Conservation (phyloP, 2,888 invertebrate species). For the Azorinus chamasolen region DNA sequence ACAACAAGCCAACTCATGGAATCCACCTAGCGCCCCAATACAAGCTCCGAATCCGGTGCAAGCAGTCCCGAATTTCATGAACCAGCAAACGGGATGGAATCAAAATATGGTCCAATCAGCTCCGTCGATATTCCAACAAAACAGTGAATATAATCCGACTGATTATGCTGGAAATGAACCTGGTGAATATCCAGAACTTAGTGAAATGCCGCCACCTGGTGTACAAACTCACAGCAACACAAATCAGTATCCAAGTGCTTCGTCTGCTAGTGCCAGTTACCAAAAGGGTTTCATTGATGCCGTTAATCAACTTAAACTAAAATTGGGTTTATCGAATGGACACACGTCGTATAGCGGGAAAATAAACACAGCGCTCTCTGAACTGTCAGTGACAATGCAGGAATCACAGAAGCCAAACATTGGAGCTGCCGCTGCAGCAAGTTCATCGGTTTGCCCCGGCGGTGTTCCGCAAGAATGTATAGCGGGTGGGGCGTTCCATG, state of each 20-base stretch:
- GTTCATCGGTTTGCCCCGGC: constrained; percentile 31
- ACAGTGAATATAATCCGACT: neutral
- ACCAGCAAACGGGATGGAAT: too few species aligned
- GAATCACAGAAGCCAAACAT: constrained; percentile 35
- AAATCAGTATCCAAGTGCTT: neutral
- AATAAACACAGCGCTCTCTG: constrained; percentile 16
- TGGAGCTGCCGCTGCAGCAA: neutral
- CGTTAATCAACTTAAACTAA: constrained; percentile 29
- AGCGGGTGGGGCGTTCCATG: constrained; percentile 24
- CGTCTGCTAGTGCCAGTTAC: constrained; percentile 27
- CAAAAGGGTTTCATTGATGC: constrained; percentile 59
- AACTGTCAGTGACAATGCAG: constrained; percentile 45
- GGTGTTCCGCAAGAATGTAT: constrained; percentile 18
- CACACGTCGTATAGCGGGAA: neutral
- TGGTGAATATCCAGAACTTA: constrained; percentile 58
- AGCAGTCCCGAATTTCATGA: too few species aligned
- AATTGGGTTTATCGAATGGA: constrained; percentile 23
- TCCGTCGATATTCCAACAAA: too few species aligned
- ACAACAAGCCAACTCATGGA: too few species aligned
- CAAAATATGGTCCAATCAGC: too few species aligned
- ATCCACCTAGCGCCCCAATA: too few species aligned
- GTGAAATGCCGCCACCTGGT: constrained; percentile 12
- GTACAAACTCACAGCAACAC: neutral
- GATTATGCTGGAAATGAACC: constrained; percentile 50
- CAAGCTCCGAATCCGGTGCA: too few species aligned